Percentiles rank a stretch among this genome's conserved stretches.
Evolutionary conservation across 2,113 vertebrate genomes (phyloP).

Genomic region (Phylloscopus trochilus): DNA sequence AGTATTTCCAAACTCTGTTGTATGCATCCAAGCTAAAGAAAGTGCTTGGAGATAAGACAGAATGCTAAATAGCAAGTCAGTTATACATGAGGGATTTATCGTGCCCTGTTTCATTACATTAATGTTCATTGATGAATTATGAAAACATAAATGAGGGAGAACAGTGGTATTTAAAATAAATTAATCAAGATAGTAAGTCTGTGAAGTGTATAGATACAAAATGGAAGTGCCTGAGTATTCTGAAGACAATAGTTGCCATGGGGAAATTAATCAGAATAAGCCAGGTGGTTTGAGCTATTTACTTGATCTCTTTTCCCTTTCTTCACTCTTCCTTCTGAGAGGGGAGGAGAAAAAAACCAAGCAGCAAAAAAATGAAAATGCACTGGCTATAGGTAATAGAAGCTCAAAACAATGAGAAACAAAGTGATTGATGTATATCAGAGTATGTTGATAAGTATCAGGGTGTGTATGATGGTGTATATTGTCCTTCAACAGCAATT

Average conservation of each 20-base stretch:
- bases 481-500: background rate
- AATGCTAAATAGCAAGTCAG: background rate
- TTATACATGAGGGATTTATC: background rate
- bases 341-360: background rate
- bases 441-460: background rate
- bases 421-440: rapidly evolving
- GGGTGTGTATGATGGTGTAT: background rate
- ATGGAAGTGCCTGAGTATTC: background rate
- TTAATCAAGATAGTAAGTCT: background rate
- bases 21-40: background rate
- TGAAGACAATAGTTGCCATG: background rate
- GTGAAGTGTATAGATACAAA: background rate
- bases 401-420: background rate
- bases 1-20: background rate
- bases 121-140: background rate
- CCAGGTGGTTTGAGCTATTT: background rate
- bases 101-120: background rate
- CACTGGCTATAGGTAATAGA: background rate
- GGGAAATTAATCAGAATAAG: background rate
- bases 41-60: background rate
- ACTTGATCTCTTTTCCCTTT: background rate
- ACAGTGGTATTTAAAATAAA: background rate
- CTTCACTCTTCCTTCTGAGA: background rate
- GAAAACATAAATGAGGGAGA: background rate
- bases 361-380: background rate